phyloP scores from a whole-genome alignment of 2,888 invertebrate species.

The Noctua comes region DNA sequence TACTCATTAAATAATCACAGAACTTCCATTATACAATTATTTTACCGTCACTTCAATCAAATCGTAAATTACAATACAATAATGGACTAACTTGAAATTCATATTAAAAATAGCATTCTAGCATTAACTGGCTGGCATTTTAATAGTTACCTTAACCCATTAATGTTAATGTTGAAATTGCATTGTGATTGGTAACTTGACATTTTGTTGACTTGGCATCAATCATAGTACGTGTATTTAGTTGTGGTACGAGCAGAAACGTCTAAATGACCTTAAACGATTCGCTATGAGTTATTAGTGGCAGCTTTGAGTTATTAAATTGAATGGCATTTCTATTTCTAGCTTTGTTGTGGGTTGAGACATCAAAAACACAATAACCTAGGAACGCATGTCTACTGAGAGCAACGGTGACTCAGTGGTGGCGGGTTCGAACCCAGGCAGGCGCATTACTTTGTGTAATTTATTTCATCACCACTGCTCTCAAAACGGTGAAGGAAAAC shows the following conservation, averaged over 20 bases:
- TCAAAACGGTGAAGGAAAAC: no score
- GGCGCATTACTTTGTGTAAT: no score
- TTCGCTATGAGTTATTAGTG: conserved; percentile 51
- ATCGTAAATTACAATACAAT: conserved; percentile 23
- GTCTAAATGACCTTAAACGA: conserved; percentile 53
- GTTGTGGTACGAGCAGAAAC: conserved; percentile 25
- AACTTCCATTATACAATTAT: conserved; percentile 6
- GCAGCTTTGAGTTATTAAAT: conserved; percentile 13
- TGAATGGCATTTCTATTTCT: conserved; percentile 3
- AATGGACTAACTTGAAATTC: conserved; percentile 19
- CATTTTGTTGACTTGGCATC: conserved; percentile 57
- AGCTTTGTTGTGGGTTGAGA: neutral
- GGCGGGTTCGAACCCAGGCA: no score
- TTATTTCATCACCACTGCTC: no score
- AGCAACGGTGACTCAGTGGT: no score
- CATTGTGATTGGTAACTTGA: conserved; percentile 62
- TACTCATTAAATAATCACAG: neutral
- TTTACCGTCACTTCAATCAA: conserved; percentile 26
- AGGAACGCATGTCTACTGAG: no score
- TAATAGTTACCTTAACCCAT: conserved; percentile 66
- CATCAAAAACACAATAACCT: no score
- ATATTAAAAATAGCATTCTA: conserved; percentile 52
- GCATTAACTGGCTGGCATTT: conserved; percentile 47
- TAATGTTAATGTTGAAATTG: conserved; percentile 57
- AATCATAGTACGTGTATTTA: conserved; percentile 44